Evolutionary conservation across 64 coral and sea anemone species (phyloP).

Genomic region (Pocillopora verrucosa): DNA sequence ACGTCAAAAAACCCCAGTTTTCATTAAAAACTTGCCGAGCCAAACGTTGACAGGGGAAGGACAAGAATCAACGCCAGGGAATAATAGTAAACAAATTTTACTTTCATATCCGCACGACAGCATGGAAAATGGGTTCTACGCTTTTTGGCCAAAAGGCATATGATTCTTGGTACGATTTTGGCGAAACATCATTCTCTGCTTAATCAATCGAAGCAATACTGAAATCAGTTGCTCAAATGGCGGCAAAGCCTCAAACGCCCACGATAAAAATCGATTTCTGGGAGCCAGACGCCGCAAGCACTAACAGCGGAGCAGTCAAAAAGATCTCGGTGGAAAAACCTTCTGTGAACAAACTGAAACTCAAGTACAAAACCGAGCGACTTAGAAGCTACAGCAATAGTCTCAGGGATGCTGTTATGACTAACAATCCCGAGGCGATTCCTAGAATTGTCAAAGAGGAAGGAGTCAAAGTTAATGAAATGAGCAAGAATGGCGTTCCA

Average conservation of each 20-base stretch:
- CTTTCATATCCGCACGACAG: not conserved
- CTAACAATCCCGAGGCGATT: constrained; percentile 9
- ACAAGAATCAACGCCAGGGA: not conserved
- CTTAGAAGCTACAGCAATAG: not conserved
- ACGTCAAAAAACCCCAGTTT: not conserved
- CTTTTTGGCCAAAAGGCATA: not conserved
- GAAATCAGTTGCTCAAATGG: not conserved
- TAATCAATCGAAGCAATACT: not conserved
- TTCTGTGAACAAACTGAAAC: constrained; percentile 1
- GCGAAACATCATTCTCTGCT: not conserved
- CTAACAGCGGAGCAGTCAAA: not conserved
- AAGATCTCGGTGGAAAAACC: not conserved
- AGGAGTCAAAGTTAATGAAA: constrained; percentile 15
- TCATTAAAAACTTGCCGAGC: not conserved
- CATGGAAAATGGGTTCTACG: not conserved
- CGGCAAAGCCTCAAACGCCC: constrained; percentile 7
- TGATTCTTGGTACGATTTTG: not conserved
- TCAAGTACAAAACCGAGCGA: constrained; percentile 25
- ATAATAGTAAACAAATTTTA: not conserved
- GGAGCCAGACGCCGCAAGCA: not conserved
- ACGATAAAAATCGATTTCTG: constrained; percentile 41
- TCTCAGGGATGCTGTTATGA: constrained; percentile 18
- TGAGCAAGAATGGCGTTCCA: not conserved
- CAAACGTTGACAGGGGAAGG: not conserved
- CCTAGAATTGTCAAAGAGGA: constrained; percentile 24